Percentiles rank a stretch among this genome's conserved stretches.
Evolutionary conservation across 2,797 vertebrate genomes (phyloP).

Genomic region (Brotula barbata): DNA sequence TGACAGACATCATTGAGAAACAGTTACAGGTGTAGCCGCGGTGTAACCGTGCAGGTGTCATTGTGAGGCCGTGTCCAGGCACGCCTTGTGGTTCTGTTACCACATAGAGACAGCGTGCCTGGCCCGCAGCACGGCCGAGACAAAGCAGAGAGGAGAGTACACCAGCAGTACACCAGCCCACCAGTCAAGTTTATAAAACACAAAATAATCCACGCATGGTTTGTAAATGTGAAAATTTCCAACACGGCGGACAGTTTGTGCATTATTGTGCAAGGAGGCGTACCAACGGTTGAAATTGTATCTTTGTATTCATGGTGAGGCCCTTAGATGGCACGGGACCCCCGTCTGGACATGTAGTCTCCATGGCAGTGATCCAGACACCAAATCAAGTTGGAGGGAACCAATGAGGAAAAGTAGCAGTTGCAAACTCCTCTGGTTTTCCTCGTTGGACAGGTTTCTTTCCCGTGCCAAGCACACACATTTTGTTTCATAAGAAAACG

Average conservation of each 20-base stretch:
- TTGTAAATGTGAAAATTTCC: constrained; percentile 30
- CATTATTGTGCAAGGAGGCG: not conserved
- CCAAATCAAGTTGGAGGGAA: constrained; percentile 57
- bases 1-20: constrained; percentile 19
- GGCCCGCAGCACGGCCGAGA: constrained; percentile 23
- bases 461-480: constrained; percentile 43
- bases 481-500: constrained; percentile 44
- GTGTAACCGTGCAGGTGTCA: constrained; percentile 51
- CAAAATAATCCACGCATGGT: constrained; percentile 21
- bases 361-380: constrained; percentile 32
- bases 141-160: constrained; percentile 39
- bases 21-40: constrained; percentile 37
- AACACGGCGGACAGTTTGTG: constrained; percentile 9
- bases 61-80: constrained; percentile 58
- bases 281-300: not conserved
- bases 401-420: constrained; percentile 66
- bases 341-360: constrained; percentile 33
- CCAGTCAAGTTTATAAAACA: constrained; percentile 20
- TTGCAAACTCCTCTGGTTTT: constrained; percentile 74
- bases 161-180: constrained; percentile 1
- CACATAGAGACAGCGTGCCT: constrained; percentile 41
- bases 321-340: constrained; percentile 16
- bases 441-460: constrained; percentile 76
- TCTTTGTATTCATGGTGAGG: not conserved
- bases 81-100: constrained; percentile 42